Conservation (phyloP, 2,888 invertebrate genomes). For the Nymphalis polychloros region DNA sequence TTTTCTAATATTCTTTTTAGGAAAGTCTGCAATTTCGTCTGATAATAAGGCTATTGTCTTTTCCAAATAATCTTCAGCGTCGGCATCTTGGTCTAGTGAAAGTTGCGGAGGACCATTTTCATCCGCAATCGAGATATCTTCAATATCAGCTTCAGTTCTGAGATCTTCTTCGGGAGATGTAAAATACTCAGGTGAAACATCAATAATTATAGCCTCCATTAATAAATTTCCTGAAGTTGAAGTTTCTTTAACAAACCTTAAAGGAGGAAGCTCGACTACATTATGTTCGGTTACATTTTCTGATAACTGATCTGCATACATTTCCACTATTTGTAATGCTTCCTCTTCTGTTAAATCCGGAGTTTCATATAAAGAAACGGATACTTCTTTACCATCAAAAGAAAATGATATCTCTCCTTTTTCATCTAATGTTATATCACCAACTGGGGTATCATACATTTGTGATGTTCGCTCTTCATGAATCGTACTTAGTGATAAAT, state of each 20-base stretch:
- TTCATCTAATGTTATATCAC: constrained; percentile 89
- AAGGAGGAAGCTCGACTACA: constrained; percentile 91
- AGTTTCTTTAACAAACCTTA: constrained; percentile 94
- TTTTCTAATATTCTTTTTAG: constrained; percentile 83
- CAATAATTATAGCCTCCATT: constrained; percentile 96
- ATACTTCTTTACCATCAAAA: constrained; percentile 95
- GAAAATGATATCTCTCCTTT: constrained; percentile 94
- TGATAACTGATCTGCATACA: constrained; percentile 96
- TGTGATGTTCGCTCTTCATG: constrained; percentile 95
- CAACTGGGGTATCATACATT: constrained; percentile 91
- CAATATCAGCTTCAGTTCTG: constrained; percentile 92
- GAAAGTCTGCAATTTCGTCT: constrained; percentile 80
- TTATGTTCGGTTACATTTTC: constrained; percentile 93
- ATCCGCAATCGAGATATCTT: constrained; percentile 91
- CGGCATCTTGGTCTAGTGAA: constrained; percentile 78
- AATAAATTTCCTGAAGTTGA: constrained; percentile 92
- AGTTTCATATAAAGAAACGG: constrained; percentile 94
- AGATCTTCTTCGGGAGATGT: constrained; percentile 89
- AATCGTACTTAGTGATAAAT: constrained; percentile 93
- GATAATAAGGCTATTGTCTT: constrained; percentile 69
- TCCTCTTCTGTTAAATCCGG: constrained; percentile 96
- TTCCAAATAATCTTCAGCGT: constrained; percentile 80
- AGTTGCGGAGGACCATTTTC: constrained; percentile 79
- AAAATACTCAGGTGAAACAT: constrained; percentile 93
- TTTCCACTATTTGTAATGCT: constrained; percentile 94